Conservation (phyloP, 2,113 vertebrate genomes). For the Lethenteron camtschaticum region DNA sequence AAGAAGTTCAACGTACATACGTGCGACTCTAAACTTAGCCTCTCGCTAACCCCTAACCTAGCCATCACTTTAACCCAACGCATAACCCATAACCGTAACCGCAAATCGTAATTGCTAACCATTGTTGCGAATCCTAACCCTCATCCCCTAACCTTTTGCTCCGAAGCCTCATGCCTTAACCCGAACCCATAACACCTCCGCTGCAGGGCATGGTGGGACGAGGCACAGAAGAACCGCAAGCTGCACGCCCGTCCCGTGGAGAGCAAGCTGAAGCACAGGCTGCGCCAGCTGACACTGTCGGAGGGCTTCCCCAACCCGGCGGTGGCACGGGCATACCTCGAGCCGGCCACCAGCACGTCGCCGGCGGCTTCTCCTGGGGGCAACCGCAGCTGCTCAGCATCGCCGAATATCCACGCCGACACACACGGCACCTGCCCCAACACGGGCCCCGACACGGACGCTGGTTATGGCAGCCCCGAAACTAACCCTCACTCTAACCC, state of each 20-base stretch:
- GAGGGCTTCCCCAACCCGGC: slow-evolving; percentile 64
- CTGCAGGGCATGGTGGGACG: slow-evolving; percentile 61
- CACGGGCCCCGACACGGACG: background rate
- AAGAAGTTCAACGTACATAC: no score
- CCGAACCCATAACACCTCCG: background rate
- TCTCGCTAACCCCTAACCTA: no score
- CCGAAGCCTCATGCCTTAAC: background rate
- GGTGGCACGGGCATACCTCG: slow-evolving; percentile 69
- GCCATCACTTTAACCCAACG: no score
- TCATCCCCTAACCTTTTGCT: background rate
- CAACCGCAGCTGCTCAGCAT: slow-evolving; percentile 53
- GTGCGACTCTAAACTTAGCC: no score
- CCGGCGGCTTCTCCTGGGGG: slow-evolving; percentile 49
- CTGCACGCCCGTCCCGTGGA: slow-evolving; percentile 40
- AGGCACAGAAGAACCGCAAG: slow-evolving; percentile 52
- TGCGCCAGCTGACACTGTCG: slow-evolving; percentile 34
- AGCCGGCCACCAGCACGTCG: slow-evolving; percentile 56
- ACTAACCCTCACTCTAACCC: background rate
- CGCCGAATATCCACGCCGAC: slow-evolving; percentile 67
- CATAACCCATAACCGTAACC: no score
- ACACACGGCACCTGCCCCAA: background rate
- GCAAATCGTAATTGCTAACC: background rate
- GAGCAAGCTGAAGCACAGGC: slow-evolving; percentile 74
- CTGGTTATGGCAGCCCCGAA: background rate
- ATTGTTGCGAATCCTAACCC: background rate